These are phyloP conservation scores for Manis crassicaudata DNA, from an alignment of 2,797 vertebrate species.

Conservation along the genomic window DNA sequence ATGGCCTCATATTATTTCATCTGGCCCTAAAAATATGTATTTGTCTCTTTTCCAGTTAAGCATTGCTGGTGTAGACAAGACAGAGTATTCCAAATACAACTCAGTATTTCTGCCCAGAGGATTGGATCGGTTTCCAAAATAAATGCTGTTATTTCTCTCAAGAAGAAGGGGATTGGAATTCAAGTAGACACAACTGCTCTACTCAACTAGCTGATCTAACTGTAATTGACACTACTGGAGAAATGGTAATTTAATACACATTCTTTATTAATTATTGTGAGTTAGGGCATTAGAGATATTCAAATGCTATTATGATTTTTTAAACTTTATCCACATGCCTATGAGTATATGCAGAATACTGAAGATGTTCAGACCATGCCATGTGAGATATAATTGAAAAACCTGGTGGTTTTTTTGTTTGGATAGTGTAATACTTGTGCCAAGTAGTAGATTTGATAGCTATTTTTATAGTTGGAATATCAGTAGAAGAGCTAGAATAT, in stretches of 20 bases:
- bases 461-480: not conserved
- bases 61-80: rapidly evolving
- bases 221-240: not conserved
- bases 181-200: not conserved
- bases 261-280: not conserved
- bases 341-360: not conserved
- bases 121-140: slow-evolving; percentile 50
- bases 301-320: not conserved
- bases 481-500: not conserved
- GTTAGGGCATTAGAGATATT: not conserved
- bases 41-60: not conserved
- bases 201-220: not conserved
- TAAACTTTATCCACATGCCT: not conserved
- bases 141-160: slow-evolving; percentile 59
- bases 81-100: no score
- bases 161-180: not conserved
- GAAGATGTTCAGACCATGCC: not conserved
- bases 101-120: not conserved
- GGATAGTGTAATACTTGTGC: not conserved
- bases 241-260: slow-evolving; percentile 16
- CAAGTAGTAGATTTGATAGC: not conserved
- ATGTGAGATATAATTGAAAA: not conserved
- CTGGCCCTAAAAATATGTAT: not conserved
- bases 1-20: not conserved
- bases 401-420: not conserved